These are phyloP conservation scores for Globodera rostochiensis DNA, from an alignment of 1,140 invertebrate species.

Conservation along the genomic window DNA sequence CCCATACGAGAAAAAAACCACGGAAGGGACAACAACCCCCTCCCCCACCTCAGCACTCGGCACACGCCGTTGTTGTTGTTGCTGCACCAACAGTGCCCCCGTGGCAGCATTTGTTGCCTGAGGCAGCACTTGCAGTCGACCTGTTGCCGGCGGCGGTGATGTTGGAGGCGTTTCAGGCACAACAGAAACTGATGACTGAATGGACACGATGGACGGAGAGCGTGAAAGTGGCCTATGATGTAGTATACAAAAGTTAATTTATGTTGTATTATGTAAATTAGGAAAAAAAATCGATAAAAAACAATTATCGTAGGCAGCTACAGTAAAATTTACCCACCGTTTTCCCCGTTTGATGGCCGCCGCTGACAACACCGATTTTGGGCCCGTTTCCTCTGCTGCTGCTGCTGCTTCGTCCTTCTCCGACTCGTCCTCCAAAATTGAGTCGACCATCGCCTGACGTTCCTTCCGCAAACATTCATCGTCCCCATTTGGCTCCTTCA, in stretches of 20 bases:
- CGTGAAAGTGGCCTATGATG: neutral
- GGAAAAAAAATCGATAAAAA: too few species aligned
- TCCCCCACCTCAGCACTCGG: neutral
- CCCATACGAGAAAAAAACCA: neutral
- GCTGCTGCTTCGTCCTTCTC: neutral
- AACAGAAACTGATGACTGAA: conserved; percentile 6
- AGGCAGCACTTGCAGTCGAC: neutral
- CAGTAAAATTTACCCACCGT: too few species aligned
- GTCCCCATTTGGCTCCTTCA: neutral
- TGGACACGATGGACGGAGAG: neutral
- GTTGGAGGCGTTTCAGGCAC: conserved; percentile 2
- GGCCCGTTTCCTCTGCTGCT: neutral
- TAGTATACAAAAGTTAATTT: too few species aligned
- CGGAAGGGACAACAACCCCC: neutral
- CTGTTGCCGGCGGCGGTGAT: neutral
- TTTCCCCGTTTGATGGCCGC: neutral
- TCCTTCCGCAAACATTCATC: neutral
- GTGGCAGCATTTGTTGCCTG: neutral
- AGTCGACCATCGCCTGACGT: conserved; percentile 15
- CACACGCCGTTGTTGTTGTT: neutral
- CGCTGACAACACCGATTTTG: neutral
- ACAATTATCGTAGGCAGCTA: too few species aligned
- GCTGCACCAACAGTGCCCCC: neutral
- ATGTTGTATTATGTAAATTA: too few species aligned
- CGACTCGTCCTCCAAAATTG: conserved; percentile 4